Evolutionary conservation across 2,113 vertebrate genomes (phyloP), one percentile per base, ranked within the genome.

Genomic region (Oryzias melastigma): DNA sequence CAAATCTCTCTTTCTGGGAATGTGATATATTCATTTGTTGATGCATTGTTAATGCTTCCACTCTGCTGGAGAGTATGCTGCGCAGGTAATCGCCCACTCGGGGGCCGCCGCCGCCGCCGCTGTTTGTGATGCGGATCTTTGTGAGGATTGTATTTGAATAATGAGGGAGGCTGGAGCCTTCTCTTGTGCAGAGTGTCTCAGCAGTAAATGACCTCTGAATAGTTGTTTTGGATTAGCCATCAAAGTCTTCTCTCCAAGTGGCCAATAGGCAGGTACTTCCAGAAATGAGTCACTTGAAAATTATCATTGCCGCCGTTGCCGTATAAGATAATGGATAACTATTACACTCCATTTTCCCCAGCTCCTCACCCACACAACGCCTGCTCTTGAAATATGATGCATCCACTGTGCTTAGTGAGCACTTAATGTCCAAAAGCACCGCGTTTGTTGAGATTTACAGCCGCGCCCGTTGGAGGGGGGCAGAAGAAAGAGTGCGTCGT

Each of bases 231-330:
- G 89, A 89, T 91, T 85, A 90, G 87, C 85, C 85, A 77, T 88
- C 87, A 86, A 82, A 84, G 85, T 87, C 89, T 90, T 88, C 75
- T 77, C 80, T 84, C 82, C 19, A 76, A 86, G 88, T 87, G 88
- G 82, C 83, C 87, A 73, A 87, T 88, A 86, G 87, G 89, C 81
- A 68, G 87, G 75, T 83, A 85, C 89, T 91, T 90, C 79, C 83
- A 85, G 85, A 88, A 89, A 91, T 90, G 90, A 90, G 77, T 90
- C 90, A 90, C 90, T 91, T 87, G 89, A 91, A 89, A 90, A 88
- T 85, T 86, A 90, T 90, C 85, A 89, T 85, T 73, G 79, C 77
- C 73, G 75, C 83, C 78, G 69, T 82, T 68, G 84, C 81, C 63
- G 73, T 86, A 87, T 85, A 88, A 90, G 90, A 88, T 91, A 91